Conservation (phyloP, 2,888 invertebrate species). For the Patella ulyssiponensis region DNA sequence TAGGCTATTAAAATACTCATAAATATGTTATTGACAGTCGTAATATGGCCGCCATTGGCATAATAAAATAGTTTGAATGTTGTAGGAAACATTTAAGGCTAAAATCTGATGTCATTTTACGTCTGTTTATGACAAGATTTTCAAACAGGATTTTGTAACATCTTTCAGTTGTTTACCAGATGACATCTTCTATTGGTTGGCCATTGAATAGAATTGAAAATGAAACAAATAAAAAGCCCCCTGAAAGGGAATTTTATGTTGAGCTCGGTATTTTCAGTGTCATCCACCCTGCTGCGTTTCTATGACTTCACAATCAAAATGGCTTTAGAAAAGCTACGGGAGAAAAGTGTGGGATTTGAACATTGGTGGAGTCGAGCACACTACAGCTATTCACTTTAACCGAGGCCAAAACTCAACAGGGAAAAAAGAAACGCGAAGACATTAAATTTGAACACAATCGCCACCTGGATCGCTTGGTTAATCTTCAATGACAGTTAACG, state of each 20-base stretch:
- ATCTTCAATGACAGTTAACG: conserved; percentile 8
- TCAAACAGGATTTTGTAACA: too few species aligned
- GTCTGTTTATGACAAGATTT: too few species aligned
- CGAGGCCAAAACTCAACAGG: conserved; percentile 2
- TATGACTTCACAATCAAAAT: conserved; percentile 9
- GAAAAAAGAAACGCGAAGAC: not conserved
- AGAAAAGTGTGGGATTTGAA: not conserved
- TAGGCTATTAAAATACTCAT: too few species aligned
- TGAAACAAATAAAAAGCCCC: not conserved
- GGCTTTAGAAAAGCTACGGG: conserved; percentile 3
- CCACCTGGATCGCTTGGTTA: conserved; percentile 1
- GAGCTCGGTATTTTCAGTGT: not conserved
- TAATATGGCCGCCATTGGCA: too few species aligned
- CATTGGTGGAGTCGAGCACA: not conserved
- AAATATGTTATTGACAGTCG: too few species aligned
- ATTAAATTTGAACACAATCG: conserved; percentile 11
- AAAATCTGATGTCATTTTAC: too few species aligned
- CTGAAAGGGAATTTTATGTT: not conserved
- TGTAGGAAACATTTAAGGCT: too few species aligned
- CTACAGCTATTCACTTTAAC: not conserved
- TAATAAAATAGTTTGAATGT: too few species aligned
- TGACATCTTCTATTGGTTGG: not conserved
- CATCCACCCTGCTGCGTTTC: not conserved
- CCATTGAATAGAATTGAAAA: not conserved
- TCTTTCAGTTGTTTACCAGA: too few species aligned